Conservation (phyloP, 2,888 invertebrate species). For the Strigamia crassipes region DNA sequence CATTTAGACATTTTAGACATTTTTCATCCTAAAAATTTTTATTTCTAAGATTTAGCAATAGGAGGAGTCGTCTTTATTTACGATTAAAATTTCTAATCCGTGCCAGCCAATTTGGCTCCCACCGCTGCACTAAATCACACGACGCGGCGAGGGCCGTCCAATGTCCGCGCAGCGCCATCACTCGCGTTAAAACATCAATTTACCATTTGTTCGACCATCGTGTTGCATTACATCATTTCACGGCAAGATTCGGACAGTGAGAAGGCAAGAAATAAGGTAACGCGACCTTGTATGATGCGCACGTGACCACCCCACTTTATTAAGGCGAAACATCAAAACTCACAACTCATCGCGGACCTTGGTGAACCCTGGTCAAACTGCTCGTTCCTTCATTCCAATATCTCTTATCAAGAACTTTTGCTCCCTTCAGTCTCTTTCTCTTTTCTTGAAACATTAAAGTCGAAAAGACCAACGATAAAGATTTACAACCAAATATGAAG, state of each 20-base stretch:
- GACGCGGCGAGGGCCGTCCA: neutral
- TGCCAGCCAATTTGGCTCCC: neutral
- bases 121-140: neutral
- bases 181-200: slow-evolving; percentile 34
- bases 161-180: slow-evolving; percentile 6
- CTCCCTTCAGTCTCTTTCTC: neutral
- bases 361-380: neutral
- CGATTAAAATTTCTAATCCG: neutral
- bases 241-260: neutral
- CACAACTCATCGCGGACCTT: neutral
- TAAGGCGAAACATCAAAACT: neutral
- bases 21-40: too few relatives aligned
- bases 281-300: neutral
- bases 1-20: too few relatives aligned
- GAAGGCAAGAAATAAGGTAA: neutral
- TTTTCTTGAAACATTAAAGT: neutral
- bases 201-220: neutral
- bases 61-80: neutral
- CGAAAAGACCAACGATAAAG: neutral
- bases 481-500: neutral
- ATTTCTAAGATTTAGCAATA: too few relatives aligned
- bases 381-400: neutral
- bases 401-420: neutral
- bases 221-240: neutral
- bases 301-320: neutral